A percentile compares a stretch with the other conserved stretches of the same genome.
phyloP scores from a whole-genome alignment of 2,113 vertebrate species.

The Platycercus adscitus region DNA sequence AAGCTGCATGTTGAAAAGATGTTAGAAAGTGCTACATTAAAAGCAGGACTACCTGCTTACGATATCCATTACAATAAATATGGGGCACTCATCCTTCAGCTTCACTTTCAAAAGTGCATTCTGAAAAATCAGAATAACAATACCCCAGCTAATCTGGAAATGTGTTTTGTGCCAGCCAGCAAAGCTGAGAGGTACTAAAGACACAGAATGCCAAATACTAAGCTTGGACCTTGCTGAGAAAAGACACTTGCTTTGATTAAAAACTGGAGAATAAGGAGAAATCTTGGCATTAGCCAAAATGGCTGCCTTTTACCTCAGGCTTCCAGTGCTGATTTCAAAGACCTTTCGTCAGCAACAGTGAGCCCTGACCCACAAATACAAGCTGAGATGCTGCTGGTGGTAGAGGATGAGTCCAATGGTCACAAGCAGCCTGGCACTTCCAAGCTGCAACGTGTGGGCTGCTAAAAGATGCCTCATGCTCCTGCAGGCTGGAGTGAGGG shows the following conservation, averaged over 20 bases:
- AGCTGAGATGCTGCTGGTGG: neutral
- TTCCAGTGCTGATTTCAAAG: neutral
- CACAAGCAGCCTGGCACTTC: neutral
- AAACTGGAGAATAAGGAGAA: neutral
- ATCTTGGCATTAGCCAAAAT: neutral
- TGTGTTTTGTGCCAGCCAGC: neutral
- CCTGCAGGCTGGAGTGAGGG: fast-evolving
- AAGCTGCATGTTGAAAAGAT: neutral
- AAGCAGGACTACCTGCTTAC: neutral
- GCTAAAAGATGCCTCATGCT: neutral
- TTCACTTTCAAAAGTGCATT: neutral
- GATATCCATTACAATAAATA: neutral
- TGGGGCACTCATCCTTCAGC: fast-evolving
- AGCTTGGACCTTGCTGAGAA: neutral
- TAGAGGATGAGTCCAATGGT: fast-evolving
- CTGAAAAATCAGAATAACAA: neutral
- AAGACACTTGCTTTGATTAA: neutral
- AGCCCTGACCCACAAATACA: neutral
- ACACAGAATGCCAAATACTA: neutral
- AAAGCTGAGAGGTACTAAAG: neutral
- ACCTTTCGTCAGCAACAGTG: neutral
- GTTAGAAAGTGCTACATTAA: neutral
- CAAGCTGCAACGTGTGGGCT: fast-evolving
- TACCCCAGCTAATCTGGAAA: neutral
- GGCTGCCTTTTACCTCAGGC: neutral